These are phyloP conservation scores for Pterocles burchelli DNA, from an alignment of 2,113 vertebrate genomes.

Conservation along the genomic window DNA sequence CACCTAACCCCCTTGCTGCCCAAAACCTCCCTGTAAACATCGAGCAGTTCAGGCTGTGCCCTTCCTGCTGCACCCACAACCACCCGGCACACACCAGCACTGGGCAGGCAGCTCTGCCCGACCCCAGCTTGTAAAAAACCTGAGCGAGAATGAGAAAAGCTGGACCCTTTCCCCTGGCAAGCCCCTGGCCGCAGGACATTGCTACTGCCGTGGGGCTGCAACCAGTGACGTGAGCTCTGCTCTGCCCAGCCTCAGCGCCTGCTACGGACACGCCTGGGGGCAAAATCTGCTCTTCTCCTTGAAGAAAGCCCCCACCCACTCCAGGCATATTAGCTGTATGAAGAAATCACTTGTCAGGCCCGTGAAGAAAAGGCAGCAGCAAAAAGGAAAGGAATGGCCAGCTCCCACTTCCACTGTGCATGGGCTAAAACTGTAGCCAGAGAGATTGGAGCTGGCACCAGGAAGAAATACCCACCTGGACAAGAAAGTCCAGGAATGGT, in stretches of 20 bases:
- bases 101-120: neutral
- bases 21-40: neutral
- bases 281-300: neutral
- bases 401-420: neutral
- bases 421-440: neutral
- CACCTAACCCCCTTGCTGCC: neutral
- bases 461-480: neutral
- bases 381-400: neutral
- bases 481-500: neutral
- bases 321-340: neutral
- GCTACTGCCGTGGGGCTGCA: neutral
- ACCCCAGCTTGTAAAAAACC: accelerated
- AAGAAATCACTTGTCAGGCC: neutral
- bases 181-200: neutral
- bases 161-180: neutral
- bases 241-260: neutral
- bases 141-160: neutral
- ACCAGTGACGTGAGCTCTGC: neutral
- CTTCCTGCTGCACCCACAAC: neutral
- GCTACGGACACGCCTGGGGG: accelerated
- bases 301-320: neutral
- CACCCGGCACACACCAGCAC: neutral
- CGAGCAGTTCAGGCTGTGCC: neutral
- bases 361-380: neutral
- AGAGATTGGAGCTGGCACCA: neutral